Base-by-base conservation (phyloP, 2,888 invertebrate genomes). In the Euzophera pinguis region DNA sequence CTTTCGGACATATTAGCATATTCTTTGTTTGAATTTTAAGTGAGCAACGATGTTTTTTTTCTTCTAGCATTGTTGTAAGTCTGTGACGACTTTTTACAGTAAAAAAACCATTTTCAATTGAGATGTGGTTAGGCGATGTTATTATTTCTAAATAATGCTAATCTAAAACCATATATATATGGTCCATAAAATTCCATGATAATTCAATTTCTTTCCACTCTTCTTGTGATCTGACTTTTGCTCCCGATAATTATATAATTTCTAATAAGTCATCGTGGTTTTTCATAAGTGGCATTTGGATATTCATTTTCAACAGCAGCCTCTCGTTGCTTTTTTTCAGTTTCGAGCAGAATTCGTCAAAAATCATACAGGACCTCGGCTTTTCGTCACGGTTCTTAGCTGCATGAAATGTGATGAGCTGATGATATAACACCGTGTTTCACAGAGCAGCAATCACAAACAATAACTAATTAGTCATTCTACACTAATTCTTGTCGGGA, bases 401-500 rank as follows among this genome's bases (percentile, higher is more conserved):
- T 3, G 7, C n/a, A 8, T 34, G 32, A 34, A 32, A 32, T 16
- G 45, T 45, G 32, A 45, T 45, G 32, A 10, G 5, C 45, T 16
- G 32, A 29, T 45, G 45, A 45, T 45, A 32, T 45, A 45, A 34
- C 45, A 29, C 29, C 43, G 14, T 14, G 8, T 1, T 14, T 39
- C 42, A 45, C 45, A 45, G 32, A 9, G 16, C 45, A 45, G 13
- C 45, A 16, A 16, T 10, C 45, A 16, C 45, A 32, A 34, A 45
- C 45, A 45, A 45, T 45, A 14, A 32, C 32, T 16, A 14, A 32
- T 32, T 45, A 16, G 32, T 14, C 45, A 45, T 29, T 45, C 32
- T 45, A 39, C 45, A 32, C 32, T 32, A 45, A 45, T 45, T 43
- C 29, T 34, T 45, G 45, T 32, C 45, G 45, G 32, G 14, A 45